These are phyloP conservation scores for Thalassarche chlororhynchos DNA, from an alignment of 2,113 vertebrate genomes.

Conservation along the genomic window DNA sequence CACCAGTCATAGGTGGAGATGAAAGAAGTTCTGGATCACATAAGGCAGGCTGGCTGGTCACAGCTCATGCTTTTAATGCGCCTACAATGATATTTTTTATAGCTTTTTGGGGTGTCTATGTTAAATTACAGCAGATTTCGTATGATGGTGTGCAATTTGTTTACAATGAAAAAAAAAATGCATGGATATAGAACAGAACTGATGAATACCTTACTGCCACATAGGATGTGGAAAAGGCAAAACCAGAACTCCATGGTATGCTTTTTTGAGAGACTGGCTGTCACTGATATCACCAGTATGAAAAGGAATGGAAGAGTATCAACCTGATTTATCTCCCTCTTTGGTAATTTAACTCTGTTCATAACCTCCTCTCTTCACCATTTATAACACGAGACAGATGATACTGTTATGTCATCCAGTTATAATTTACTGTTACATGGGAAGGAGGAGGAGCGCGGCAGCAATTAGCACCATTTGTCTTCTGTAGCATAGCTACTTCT, in stretches of 20 bases:
- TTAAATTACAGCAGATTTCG: neutral
- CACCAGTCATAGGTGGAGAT: neutral
- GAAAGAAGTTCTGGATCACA: neutral
- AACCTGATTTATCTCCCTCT: neutral
- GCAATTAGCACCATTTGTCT: neutral
- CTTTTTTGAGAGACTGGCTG: neutral
- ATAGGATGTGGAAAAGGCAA: neutral
- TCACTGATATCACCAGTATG: neutral
- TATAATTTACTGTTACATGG: neutral
- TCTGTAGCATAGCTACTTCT: neutral
- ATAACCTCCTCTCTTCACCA: neutral
- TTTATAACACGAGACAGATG: neutral
- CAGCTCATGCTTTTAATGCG: neutral
- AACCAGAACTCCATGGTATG: neutral
- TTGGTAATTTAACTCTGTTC: neutral
- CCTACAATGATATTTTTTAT: neutral
- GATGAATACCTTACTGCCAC: neutral
- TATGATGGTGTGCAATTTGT: neutral
- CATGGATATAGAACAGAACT: neutral
- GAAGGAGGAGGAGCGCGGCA: neutral
- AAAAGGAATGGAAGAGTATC: neutral
- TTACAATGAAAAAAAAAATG: neutral
- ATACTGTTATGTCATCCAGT: neutral
- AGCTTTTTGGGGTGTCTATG: neutral
- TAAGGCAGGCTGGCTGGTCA: neutral